Evolutionary conservation across 2,888 invertebrate species (phyloP), one percentile per base, ranked within the genome.

Genomic region (Melieria picta): DNA sequence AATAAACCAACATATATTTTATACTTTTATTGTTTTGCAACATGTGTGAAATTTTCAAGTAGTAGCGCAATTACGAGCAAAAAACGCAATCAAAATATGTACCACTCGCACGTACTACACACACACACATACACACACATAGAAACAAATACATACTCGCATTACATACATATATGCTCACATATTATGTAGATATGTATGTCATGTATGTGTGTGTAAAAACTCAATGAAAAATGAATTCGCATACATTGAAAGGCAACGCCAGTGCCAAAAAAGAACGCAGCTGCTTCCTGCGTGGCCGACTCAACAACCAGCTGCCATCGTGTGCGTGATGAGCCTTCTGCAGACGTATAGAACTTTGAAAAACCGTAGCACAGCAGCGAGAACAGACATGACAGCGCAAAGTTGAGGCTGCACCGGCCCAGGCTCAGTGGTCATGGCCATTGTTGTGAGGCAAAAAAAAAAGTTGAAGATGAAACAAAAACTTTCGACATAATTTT

Each of bases 261-360:
- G 42, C 60, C 58, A 60, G 58, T 60, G 67, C 67, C 67, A 67
- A 67, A 67, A 67, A 16, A 7, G 45, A 67, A 48, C 67, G 46
- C 67, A 67, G 67, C 47, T 67, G 67, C 61, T 67, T 67, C 60
- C 43, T 16, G 45, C 42, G 58, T 50, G 43, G 16, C 10, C 45
- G 43, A 45, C 43, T 50, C 67, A 67, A 52, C 45, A 45, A 9
- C n/a, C 60, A 50, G 16, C 43, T 6, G 43, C 16, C 50, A 67
- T 58, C 10, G 11, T 45, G 48, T 67, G 67, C 60, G 50, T 57
- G 46, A 60, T 16, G 16, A 16, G 16, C 16, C 16, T 16, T 16
- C 16, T 16, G 16, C 16, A 16, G 7, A 42, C 13, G 30, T 42
- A 16, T 30, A 30, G 13, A 57, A 57, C 13, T 0, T 4, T 42